A percentile compares a stretch with the other conserved stretches of the same genome.
Evolutionary conservation across 2,797 vertebrate genomes (phyloP).

Genomic region (Enteromius trimaculatus): DNA sequence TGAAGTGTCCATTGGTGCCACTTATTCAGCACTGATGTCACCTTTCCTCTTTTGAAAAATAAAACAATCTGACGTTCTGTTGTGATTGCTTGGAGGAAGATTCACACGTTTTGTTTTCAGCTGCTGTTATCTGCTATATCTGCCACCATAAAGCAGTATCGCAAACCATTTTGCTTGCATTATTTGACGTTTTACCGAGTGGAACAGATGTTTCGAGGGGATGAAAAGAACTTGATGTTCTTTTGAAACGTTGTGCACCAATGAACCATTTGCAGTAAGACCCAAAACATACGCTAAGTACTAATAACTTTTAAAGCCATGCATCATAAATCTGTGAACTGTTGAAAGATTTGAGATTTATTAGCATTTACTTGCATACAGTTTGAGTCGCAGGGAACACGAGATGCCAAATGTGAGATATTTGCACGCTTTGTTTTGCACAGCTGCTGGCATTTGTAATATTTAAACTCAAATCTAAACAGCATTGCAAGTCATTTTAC

Average conservation of each 20-base stretch:
- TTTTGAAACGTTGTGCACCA: neutral
- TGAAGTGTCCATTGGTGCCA: neutral
- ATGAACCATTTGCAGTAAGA: neutral
- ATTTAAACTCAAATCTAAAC: neutral
- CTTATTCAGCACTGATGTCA: neutral
- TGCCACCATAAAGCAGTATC: neutral
- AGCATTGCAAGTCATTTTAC: neutral
- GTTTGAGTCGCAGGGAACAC: neutral
- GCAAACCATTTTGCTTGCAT: neutral
- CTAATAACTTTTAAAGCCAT: neutral
- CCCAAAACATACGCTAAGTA: neutral
- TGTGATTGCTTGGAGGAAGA: neutral
- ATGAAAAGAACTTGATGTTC: neutral
- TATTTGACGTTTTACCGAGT: neutral
- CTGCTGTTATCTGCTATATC: conserved; percentile 1
- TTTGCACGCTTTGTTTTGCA: neutral
- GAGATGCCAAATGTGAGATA: neutral
- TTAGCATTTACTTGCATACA: neutral
- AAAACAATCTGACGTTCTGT: neutral
- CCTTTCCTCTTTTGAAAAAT: neutral
- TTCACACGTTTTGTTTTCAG: neutral
- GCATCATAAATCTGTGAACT: neutral
- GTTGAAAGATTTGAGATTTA: neutral
- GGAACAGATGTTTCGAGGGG: neutral
- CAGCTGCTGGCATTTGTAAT: conserved; percentile 1